Conservation (phyloP, 1,140 invertebrate species). For the Galendromus occidentalis region DNA sequence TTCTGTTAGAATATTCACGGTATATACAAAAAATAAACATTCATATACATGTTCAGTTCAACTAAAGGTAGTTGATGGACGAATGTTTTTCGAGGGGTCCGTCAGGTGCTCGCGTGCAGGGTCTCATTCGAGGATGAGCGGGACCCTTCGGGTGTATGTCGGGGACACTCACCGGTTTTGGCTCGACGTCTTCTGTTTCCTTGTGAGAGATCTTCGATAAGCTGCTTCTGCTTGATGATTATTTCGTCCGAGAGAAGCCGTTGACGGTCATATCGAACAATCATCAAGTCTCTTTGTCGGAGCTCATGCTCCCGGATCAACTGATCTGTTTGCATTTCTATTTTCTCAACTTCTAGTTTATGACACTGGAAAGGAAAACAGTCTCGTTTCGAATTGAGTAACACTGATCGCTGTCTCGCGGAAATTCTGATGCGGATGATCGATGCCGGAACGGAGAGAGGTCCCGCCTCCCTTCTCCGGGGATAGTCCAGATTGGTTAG, state of each 20-base stretch:
- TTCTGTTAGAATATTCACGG: no score
- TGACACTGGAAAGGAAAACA: conserved; percentile 36
- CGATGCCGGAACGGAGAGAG: no score
- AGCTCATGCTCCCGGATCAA: conserved; percentile 64
- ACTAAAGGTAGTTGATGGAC: no score
- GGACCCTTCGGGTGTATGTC: no score
- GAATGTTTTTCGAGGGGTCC: no score
- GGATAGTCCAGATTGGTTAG: no score
- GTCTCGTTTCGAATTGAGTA: no score
- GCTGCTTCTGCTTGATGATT: conserved; percentile 47
- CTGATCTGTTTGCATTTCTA: conserved; percentile 64
- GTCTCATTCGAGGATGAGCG: neutral
- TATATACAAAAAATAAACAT: no score
- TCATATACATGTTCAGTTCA: no score
- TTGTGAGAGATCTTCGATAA: conserved; percentile 10
- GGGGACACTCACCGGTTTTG: neutral
- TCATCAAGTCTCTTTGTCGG: conserved; percentile 52
- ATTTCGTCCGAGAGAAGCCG: conserved; percentile 70
- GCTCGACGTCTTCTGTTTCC: neutral
- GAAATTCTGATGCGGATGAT: no score
- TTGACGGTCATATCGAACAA: conserved; percentile 61
- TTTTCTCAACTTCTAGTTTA: conserved; percentile 73
- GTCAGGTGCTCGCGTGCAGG: neutral
- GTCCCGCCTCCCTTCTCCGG: no score
- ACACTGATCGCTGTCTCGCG: no score